These are phyloP conservation scores for Nyctereutes procyonoides DNA, from an alignment of 2,113 vertebrate species.

Conservation along the genomic window DNA sequence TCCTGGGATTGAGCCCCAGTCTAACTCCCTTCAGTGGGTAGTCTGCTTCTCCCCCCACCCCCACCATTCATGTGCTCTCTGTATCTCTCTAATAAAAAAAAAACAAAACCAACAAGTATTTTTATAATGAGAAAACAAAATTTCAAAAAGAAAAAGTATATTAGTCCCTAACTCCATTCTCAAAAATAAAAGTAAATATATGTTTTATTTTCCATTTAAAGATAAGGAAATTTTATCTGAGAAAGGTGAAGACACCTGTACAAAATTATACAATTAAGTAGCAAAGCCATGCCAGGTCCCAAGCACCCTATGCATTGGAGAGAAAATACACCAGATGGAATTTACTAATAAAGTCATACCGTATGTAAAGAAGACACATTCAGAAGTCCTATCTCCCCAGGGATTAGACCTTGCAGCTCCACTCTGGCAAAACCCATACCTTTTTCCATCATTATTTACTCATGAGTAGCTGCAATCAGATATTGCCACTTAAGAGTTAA, in stretches of 20 bases:
- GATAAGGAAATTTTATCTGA: neutral
- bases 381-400: neutral
- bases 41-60: too few species aligned
- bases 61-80: too few species aligned
- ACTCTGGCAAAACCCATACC: neutral
- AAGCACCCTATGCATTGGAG: neutral
- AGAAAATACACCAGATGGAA: neutral
- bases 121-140: constrained; percentile 21
- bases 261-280: neutral
- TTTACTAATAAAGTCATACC: neutral
- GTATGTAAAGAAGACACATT: neutral
- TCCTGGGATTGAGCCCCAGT: too few species aligned
- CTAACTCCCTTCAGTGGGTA: too few species aligned
- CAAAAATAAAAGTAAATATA: neutral
- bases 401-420: neutral
- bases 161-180: neutral
- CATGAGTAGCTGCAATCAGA: neutral
- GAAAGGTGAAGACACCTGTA: neutral
- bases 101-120: neutral
- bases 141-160: neutral
- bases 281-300: neutral
- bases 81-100: too few species aligned
- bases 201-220: constrained; percentile 11
- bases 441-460: neutral
- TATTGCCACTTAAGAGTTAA: neutral